Percentiles rank a stretch among this genome's conserved stretches.
Evolutionary conservation across 2,797 vertebrate species (phyloP).

Genomic region (Botia almorhae): DNA sequence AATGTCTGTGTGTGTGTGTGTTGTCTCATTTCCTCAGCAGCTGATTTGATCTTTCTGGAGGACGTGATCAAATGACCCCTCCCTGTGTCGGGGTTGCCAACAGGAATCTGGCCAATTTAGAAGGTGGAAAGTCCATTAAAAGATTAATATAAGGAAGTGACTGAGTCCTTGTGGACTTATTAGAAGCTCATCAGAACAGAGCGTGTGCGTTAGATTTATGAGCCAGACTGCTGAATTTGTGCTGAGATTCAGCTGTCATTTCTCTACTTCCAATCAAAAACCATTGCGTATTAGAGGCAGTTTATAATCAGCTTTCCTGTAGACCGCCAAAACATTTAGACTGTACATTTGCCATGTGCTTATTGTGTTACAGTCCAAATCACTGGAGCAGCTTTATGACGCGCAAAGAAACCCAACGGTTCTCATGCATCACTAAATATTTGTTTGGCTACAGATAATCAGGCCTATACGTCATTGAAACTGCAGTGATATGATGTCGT

Average conservation of each 20-base stretch:
- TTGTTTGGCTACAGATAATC: background rate
- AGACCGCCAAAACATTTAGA: background rate
- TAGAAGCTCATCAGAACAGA: conserved; percentile 68
- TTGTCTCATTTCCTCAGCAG: conserved; percentile 60
- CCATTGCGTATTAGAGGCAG: background rate
- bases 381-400: background rate
- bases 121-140: conserved; percentile 79
- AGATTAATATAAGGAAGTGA: conserved; percentile 82
- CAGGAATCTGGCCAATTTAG: conserved; percentile 55
- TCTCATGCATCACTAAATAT: no score
- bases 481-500: background rate
- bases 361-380: conserved; percentile 3
- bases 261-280: conserved; percentile 19
- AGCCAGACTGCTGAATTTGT: conserved; percentile 66
- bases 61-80: conserved; percentile 79
- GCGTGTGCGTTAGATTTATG: conserved; percentile 76
- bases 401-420: background rate
- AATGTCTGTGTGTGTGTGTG: background rate
- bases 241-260: conserved; percentile 40
- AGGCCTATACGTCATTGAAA: background rate
- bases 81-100: conserved; percentile 68
- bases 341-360: background rate
- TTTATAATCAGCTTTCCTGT: background rate
- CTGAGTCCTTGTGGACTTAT: conserved; percentile 77
- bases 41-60: conserved; percentile 78